These are phyloP conservation scores for Mus spretus DNA, from an alignment of 2,797 vertebrate species.

Conservation along the genomic window DNA sequence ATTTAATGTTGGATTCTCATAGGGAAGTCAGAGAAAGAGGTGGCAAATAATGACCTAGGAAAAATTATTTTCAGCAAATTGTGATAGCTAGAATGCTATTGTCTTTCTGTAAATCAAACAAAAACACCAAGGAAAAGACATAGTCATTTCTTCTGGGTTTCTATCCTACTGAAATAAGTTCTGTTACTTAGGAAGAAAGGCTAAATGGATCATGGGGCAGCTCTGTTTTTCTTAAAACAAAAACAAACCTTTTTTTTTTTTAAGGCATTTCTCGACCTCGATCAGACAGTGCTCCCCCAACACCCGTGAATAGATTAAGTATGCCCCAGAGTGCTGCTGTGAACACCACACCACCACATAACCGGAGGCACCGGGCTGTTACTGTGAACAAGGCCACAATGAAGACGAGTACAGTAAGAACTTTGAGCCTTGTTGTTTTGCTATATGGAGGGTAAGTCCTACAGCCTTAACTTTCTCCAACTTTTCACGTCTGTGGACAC, in stretches of 20 bases:
- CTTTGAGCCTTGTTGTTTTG: neutral
- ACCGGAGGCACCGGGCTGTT: constrained; percentile 93
- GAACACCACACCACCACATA: constrained; percentile 95
- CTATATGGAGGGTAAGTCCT: neutral
- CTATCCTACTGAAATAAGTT: constrained; percentile 50
- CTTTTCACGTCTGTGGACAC: constrained; percentile 49
- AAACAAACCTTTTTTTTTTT: constrained; percentile 31
- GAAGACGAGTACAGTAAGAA: constrained; percentile 95
- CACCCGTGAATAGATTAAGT: constrained; percentile 93
- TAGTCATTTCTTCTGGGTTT: constrained; percentile 37
- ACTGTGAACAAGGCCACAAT: constrained; percentile 96
- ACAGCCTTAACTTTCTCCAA: constrained; percentile 61
- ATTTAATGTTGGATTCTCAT: constrained; percentile 49
- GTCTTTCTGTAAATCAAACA: neutral
- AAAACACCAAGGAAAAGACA: constrained; percentile 46
- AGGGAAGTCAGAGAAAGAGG: constrained; percentile 32
- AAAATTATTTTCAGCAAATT: constrained; percentile 44
- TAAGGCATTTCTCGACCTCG: constrained; percentile 95
- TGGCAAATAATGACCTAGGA: constrained; percentile 43
- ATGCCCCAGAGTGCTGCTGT: constrained; percentile 90
- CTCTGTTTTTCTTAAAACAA: constrained; percentile 47
- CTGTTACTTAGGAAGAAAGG: constrained; percentile 16
- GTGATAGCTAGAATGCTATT: constrained; percentile 37
- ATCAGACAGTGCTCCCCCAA: constrained; percentile 95
- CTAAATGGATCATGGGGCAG: neutral